Evolutionary conservation across 2,888 invertebrate species (phyloP), one percentile per base, ranked within the genome.

Genomic region (Pimpla rufipes): DNA sequence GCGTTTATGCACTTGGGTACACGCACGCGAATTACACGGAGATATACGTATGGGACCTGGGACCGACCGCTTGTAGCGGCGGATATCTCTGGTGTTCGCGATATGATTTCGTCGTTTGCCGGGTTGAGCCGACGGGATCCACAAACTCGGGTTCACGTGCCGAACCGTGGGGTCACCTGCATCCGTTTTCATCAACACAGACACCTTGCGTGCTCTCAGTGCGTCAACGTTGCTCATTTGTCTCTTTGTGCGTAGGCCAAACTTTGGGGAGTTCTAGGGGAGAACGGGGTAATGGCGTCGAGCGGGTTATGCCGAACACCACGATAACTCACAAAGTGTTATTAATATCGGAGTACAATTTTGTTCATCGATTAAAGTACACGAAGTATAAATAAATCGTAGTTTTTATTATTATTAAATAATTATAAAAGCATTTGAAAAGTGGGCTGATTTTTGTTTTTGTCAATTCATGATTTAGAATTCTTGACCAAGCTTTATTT

Each of bases 1-100:
- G 21, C 47, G 64, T 75, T 70, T 68, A 18, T 82, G 40, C 59
- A 59, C 68, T 68, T 47, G 55, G 21, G n/a, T 68, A 74, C 64
- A 59, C 59, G 55, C 55, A 42, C n/a, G 67, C 45, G 68, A 83
- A 71, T 79, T 79, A 68, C 37, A 45, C 45, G 42, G 29, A 47
- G 21, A 73, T 50, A 13, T 21, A 74, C 52, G 52, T 13, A 64
- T 29, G 2, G 23, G 2, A 6, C 18, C 10, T 50, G n/a, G 16
- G 29, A 55, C 42, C 2, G 21, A 18, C 55, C 1, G 21, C 57
- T 3, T 29, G 67, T 29, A 21, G 47, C 29, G 23, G 18, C 7
- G 45, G 59, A 45, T n/a, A 23, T 45, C 66, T 59, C 37, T 47
- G n/a, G 57, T 11, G 37, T 55, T 74, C 35, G 55, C 77, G 64